Evolutionary conservation across 2,113 vertebrate genomes (phyloP).

Genomic region (Brachyistius frenatus): DNA sequence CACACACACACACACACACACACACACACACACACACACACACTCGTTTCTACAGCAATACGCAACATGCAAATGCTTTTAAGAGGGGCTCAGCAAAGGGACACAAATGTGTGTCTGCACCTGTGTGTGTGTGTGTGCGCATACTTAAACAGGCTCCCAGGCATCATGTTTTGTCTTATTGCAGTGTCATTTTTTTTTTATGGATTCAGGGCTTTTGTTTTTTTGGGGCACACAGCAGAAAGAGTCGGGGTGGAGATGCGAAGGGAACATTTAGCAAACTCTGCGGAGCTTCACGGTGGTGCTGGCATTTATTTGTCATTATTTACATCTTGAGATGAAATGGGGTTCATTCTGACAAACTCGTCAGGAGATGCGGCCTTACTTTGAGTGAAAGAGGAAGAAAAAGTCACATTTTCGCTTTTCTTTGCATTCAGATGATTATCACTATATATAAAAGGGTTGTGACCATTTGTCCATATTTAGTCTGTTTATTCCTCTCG

Average conservation of each 20-base stretch:
- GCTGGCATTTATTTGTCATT: constrained; percentile 9
- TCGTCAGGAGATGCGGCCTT: not conserved
- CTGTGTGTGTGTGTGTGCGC: constrained; percentile 39
- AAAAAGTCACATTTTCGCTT: too few species aligned
- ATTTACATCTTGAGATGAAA: constrained; percentile 3
- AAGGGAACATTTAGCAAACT: not conserved
- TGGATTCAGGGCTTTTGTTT: constrained; percentile 31
- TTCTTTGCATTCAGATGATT: too few species aligned
- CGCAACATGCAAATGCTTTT: constrained; percentile 79
- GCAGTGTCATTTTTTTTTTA: constrained; percentile 21
- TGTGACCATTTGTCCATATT: too few species aligned
- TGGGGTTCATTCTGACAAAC: not conserved
- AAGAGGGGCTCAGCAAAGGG: constrained; percentile 42
- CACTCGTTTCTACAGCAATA: constrained; percentile 17
- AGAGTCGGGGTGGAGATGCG: not conserved
- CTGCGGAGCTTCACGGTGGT: not conserved
- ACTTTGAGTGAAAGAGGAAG: not conserved
- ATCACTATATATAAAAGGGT: too few species aligned
- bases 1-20: too few species aligned
- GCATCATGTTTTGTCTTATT: constrained; percentile 37
- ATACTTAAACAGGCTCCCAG: constrained; percentile 31
- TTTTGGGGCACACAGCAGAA: constrained; percentile 5
- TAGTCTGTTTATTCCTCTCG: too few species aligned
- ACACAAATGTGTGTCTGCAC: constrained; percentile 35
- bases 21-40: too few species aligned